Evolutionary conservation across 2,888 invertebrate genomes (phyloP), one percentile per base, ranked within the genome.

Genomic region (Tinea semifulvella): DNA sequence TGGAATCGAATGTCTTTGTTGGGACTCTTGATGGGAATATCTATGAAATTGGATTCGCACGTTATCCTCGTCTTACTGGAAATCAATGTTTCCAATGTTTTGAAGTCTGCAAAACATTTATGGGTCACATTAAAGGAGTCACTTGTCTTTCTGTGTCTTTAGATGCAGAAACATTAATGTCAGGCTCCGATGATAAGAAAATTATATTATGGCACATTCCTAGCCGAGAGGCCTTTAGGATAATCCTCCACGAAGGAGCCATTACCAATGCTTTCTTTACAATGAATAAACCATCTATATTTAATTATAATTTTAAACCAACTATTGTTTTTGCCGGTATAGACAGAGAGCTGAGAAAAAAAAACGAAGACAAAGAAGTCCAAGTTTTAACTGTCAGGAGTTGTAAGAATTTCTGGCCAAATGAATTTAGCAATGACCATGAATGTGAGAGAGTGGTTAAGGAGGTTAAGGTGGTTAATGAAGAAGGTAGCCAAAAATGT

Each of bases 141-240:
- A 88, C 86, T 0, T 86, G 88, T 56, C 64, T 96, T 28, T 86
- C 88, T 1, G 76, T 91, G 1, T 92, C 94, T 7, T 60, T 87
- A 26, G 89, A 90, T 62, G 90, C 89, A 3, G 83, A 83, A 31
- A 84, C 85, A 10, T 63, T 96, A 17, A 77, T 91, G 45, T 93
- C 95, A 0, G 94, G 91, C 0, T 88, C 90, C 0, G 83, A 85
- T 49, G 93, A 93, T 70, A 85, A 85, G 42, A 84, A 82, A 47
- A 88, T 94, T 0, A 85, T 88, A 51, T 60, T 94, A 16, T 96
- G 96, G 95, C 89, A 95, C 54, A 85, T 94, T 45, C 71, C 74
- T 4, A 94, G 91, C 61, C 82, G 85, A 47, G 92, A 94, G 62
- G 84, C 91, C 42, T 64, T 92, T 2, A 84, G 88, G 52, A 87